Evolutionary conservation across 2,888 invertebrate genomes (phyloP).

Genomic region (Teinopalpus imperialis): DNA sequence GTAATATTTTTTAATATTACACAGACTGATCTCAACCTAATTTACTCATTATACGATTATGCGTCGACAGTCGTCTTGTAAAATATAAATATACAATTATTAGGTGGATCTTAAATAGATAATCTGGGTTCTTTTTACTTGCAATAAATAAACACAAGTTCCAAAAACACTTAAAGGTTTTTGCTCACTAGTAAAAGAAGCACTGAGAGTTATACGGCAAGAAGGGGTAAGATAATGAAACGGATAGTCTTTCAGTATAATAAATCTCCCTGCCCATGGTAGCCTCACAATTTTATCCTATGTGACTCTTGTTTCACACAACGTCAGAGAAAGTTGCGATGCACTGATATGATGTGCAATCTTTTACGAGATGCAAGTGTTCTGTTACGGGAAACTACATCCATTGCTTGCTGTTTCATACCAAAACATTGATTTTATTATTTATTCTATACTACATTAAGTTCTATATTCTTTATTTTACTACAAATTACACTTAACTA

Average conservation of each 20-base stretch:
- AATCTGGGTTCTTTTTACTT: no score
- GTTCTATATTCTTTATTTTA: no score
- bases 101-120: no score
- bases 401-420: not conserved
- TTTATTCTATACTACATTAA: no score
- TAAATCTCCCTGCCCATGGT: slow-evolving; percentile 59
- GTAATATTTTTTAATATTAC: no score
- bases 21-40: no score
- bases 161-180: no score
- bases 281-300: slow-evolving; percentile 54
- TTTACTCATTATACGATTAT: no score
- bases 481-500: no score
- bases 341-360: slow-evolving; percentile 43
- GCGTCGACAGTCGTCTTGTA: no score
- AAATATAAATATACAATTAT: no score
- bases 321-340: slow-evolving; percentile 53
- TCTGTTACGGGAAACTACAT: not conserved
- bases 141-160: no score
- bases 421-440: not conserved
- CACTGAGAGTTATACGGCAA: not conserved
- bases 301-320: slow-evolving; percentile 65
- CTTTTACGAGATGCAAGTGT: slow-evolving; percentile 22
- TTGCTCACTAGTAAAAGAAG: not conserved
- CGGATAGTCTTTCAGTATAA: slow-evolving; percentile 57
- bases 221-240: slow-evolving; percentile 57